Percentiles rank a stretch among this genome's conserved stretches.
Evolutionary conservation across 2,797 vertebrate genomes (phyloP).

Genomic region (Columba guinea): DNA sequence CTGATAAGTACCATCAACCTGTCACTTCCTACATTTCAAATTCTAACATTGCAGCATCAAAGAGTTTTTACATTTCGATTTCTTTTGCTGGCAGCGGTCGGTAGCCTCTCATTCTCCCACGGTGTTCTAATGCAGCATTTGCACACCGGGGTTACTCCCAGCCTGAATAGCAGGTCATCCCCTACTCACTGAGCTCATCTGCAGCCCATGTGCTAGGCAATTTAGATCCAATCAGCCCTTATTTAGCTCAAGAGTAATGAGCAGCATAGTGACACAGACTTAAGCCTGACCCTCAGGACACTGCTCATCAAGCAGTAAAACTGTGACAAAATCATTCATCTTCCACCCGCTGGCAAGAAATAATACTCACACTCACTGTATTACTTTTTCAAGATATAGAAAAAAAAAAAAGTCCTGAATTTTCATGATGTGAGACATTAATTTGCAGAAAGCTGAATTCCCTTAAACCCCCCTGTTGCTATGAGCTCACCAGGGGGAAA

Average conservation of each 20-base stretch:
- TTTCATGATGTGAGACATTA: conserved; percentile 89
- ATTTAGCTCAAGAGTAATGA: conserved; percentile 92
- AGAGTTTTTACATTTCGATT: conserved; percentile 89
- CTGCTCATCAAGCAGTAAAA: conserved; percentile 90
- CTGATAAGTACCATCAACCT: conserved; percentile 89
- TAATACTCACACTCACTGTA: conserved; percentile 87
- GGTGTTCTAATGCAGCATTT: conserved; percentile 86
- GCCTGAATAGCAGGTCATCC: conserved; percentile 88
- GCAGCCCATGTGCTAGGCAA: conserved; percentile 87
- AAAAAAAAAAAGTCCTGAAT: conserved; percentile 81
- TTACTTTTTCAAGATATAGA: conserved; percentile 85
- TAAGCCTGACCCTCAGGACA: conserved; percentile 90
- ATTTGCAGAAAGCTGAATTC: conserved; percentile 89
- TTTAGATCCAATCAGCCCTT: conserved; percentile 90
- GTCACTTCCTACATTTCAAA: conserved; percentile 89
- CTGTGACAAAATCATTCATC: conserved; percentile 90
- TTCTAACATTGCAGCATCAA: conserved; percentile 87
- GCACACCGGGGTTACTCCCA: conserved; percentile 87
- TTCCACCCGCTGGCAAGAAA: conserved; percentile 89
- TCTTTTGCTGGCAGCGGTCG: conserved; percentile 84
- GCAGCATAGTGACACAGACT: conserved; percentile 89
- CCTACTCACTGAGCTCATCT: conserved; percentile 88
- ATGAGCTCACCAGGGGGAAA: conserved; percentile 85
- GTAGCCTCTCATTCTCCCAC: conserved; percentile 85
- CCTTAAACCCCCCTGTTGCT: conserved; percentile 86